Evolutionary conservation across 1,140 invertebrate genomes (phyloP).

Genomic region (Proctacanthus coquilletti): DNA sequence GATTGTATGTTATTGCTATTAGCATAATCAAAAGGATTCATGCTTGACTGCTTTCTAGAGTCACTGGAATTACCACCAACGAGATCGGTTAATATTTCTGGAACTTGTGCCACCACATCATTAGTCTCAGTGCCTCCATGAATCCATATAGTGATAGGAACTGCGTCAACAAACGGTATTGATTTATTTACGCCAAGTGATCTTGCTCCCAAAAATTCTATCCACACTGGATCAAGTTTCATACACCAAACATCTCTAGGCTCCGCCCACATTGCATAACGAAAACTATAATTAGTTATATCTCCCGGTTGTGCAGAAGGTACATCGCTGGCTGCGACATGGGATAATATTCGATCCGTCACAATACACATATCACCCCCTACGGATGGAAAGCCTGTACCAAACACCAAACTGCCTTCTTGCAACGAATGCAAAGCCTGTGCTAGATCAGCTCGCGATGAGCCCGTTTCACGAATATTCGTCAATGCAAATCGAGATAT

Average conservation of each 20-base stretch:
- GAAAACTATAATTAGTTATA: constrained; percentile 9
- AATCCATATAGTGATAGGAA: constrained; percentile 74
- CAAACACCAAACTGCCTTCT: constrained; percentile 55
- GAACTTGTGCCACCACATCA: no score
- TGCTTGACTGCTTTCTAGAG: no score
- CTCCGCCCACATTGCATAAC: constrained; percentile 67
- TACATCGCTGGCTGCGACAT: constrained; percentile 35
- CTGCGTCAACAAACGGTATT: constrained; percentile 77
- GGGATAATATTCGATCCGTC: constrained; percentile 57
- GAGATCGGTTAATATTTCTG: no score
- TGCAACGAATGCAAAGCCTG: constrained; percentile 57
- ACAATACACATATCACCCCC: constrained; percentile 48
- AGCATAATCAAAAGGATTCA: neutral
- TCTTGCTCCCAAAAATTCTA: constrained; percentile 72
- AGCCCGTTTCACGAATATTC: constrained; percentile 59
- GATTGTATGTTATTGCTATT: neutral
- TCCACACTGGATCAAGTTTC: constrained; percentile 78
- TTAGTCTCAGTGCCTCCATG: constrained; percentile 17
- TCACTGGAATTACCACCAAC: no score
- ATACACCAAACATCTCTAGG: constrained; percentile 77
- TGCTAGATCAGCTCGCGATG: constrained; percentile 53
- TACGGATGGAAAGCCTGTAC: constrained; percentile 52
- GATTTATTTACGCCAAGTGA: constrained; percentile 54
- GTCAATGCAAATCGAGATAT: constrained; percentile 60
- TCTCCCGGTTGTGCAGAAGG: constrained; percentile 7